Percentiles rank a stretch among this genome's conserved stretches.
Evolutionary conservation across 2,888 invertebrate genomes (phyloP).

Genomic region (Cantharis flavilabris): DNA sequence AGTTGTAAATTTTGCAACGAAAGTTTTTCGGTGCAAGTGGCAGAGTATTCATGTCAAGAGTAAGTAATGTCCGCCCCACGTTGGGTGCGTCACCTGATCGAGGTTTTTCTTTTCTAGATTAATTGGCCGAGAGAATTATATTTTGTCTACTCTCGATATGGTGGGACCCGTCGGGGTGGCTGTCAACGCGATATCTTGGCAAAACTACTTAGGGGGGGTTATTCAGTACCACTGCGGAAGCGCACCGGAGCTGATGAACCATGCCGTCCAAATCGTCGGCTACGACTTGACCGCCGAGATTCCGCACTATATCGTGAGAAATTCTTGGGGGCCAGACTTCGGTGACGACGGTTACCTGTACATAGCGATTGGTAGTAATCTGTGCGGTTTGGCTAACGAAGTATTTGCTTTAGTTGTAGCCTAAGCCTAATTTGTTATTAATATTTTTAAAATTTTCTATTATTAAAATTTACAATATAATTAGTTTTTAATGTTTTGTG

Average conservation of each 20-base stretch:
- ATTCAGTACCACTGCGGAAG: slow-evolving; percentile 81
- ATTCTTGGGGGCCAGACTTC: slow-evolving; percentile 82
- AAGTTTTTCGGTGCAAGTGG: slow-evolving; percentile 57
- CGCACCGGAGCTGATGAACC: slow-evolving; percentile 66
- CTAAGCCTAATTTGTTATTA: neutral
- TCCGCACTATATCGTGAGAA: slow-evolving; percentile 82
- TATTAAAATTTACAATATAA: neutral
- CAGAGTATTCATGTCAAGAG: slow-evolving; percentile 69
- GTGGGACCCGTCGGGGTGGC: slow-evolving; percentile 81
- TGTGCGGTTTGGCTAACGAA: slow-evolving; percentile 79
- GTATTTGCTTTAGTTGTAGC: slow-evolving; percentile 50
- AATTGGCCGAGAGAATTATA: slow-evolving; percentile 66
- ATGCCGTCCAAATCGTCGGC: slow-evolving; percentile 83
- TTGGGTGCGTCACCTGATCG: neutral
- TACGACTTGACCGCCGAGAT: slow-evolving; percentile 74
- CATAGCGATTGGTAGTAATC: slow-evolving; percentile 73
- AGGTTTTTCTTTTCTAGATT: slow-evolving; percentile 57
- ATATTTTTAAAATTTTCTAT: neutral
- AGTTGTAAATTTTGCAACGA: slow-evolving; percentile 54
- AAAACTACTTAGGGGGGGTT: slow-evolving; percentile 83
- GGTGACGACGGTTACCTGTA: slow-evolving; percentile 78
- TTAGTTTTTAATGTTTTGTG: too few relatives aligned
- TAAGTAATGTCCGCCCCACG: slow-evolving; percentile 53
- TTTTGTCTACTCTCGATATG: slow-evolving; percentile 64
- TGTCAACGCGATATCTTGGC: slow-evolving; percentile 84